Conservation (phyloP, 1,140 invertebrate genomes). For the Ceratosolen fusciceps region DNA sequence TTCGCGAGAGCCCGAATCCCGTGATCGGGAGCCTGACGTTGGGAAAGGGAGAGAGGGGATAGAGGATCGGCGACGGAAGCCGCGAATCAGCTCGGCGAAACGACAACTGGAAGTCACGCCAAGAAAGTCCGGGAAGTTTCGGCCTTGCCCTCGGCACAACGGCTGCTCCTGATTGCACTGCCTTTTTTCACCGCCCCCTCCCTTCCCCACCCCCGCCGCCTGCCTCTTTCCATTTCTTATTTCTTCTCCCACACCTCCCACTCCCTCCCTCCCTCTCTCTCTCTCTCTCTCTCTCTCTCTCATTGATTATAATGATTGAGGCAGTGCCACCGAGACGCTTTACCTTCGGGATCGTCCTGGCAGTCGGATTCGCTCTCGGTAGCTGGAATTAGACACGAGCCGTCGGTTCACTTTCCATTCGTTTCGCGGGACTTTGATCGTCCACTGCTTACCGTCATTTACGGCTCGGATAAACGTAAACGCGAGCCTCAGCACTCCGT, state of each 20-base stretch:
- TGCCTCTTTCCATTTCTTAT: neutral
- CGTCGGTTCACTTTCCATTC: too few relatives aligned
- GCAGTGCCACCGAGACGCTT: too few relatives aligned
- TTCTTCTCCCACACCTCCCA: neutral
- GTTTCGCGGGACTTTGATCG: neutral
- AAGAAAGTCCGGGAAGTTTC: constrained; percentile 57
- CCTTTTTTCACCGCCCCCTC: neutral
- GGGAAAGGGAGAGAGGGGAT: too few relatives aligned
- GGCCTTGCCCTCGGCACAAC: constrained; percentile 62
- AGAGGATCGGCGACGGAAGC: neutral
- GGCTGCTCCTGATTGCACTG: neutral
- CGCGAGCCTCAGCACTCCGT: neutral
- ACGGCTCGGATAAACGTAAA: neutral
- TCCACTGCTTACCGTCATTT: neutral
- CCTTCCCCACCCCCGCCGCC: neutral
- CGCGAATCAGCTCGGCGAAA: constrained; percentile 54
- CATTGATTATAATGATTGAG: too few relatives aligned
- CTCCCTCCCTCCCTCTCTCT: too few relatives aligned
- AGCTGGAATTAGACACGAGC: too few relatives aligned
- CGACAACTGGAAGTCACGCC: constrained; percentile 59
- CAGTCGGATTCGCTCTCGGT: neutral
- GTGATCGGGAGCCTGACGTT: neutral
- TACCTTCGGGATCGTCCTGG: neutral
- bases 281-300: too few relatives aligned
- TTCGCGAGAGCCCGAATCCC: neutral